Percentiles rank a stretch among this genome's conserved stretches.
phyloP scores from a whole-genome alignment of 2,888 invertebrate species.

The Plemyria rubiginata region DNA sequence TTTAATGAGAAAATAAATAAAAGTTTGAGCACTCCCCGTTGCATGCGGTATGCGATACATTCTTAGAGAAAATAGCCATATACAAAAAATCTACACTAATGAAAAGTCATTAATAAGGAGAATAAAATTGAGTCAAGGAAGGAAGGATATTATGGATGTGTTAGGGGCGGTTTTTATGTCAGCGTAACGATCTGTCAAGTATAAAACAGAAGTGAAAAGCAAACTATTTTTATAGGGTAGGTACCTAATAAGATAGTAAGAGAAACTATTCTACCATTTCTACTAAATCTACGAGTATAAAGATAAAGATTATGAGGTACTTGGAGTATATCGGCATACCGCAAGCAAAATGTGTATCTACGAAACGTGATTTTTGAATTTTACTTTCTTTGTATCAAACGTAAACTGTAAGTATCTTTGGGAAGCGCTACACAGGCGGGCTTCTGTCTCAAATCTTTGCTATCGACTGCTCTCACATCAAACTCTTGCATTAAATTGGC shows the following conservation, averaged over 20 bases:
- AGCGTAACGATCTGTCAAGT: too few relatives aligned
- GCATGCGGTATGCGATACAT: slow-evolving; percentile 9
- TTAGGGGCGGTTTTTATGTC: too few relatives aligned
- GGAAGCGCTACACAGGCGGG: slow-evolving; percentile 91
- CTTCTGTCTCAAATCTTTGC: slow-evolving; percentile 82
- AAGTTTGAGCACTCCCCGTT: slow-evolving; percentile 24
- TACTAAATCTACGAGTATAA: too few relatives aligned
- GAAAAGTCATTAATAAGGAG: too few relatives aligned
- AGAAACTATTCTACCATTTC: too few relatives aligned
- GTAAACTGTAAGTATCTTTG: slow-evolving; percentile 88
- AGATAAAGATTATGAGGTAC: background rate
- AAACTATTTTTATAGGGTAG: too few relatives aligned
- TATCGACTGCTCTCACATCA: slow-evolving; percentile 85
- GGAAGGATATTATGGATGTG: too few relatives aligned
- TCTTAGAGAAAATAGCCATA: background rate
- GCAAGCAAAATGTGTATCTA: slow-evolving; percentile 15
- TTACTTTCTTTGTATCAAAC: slow-evolving; percentile 82
- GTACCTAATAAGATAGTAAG: too few relatives aligned
- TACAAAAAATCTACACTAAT: too few relatives aligned
- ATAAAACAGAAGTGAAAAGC: too few relatives aligned
- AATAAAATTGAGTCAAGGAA: too few relatives aligned
- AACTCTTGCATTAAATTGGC: slow-evolving; percentile 90
- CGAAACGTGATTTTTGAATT: slow-evolving; percentile 37
- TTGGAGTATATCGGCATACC: slow-evolving; percentile 9
- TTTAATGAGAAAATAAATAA: slow-evolving; percentile 30